Evolutionary conservation across 2,888 invertebrate genomes (phyloP), one percentile per base, ranked within the genome.

Genomic region (Synanthedon andrenaeformis): DNA sequence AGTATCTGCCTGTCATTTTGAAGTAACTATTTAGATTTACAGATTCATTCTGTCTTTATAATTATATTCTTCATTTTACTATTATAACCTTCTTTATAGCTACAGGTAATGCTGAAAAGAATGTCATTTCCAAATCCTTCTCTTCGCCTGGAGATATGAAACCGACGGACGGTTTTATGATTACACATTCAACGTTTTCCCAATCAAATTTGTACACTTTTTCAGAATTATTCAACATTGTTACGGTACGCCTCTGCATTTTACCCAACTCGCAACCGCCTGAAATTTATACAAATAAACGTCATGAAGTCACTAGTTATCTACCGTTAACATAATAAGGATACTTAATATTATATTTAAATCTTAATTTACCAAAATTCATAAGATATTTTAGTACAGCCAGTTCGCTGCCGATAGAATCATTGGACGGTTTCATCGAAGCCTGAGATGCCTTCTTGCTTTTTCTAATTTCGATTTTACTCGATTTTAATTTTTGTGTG

Each of bases 121-220:
- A 87, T 57, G 76, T 71, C 28, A 87, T 72, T 66, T 86, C 84
- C 45, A 87, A 59, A 63, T 87, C 86, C 57, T 87, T 87, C 61
- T 87, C 87, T 74, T 87, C 87, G 2, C 79, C 83, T 0, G 87
- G 87, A 2, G 83, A 83, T 61, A 87, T 84, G 53, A 79, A 86
- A 1, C 87, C 87, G n/a, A 74, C 57, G 0, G 79, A 76, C 0
- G 87, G 87, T 59, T 75, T 84, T 10, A 83, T 70, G 23, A 80
- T 63, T 49, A 87, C 55, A 54, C 65, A 57, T 3, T 80, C 79
- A n/a, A 70, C 63, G 55, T 72, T 67, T 5, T 62, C 59, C 85
- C 85, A 87, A 53, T 58, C 62, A 57, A 87, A 87, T 65, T 79
- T 83, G 56, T 86, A 87, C 1, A 87, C 78, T 62, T 83, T 86